Evolutionary conservation across 2,797 vertebrate genomes (phyloP).

Genomic region (Amphiprion clarkii): DNA sequence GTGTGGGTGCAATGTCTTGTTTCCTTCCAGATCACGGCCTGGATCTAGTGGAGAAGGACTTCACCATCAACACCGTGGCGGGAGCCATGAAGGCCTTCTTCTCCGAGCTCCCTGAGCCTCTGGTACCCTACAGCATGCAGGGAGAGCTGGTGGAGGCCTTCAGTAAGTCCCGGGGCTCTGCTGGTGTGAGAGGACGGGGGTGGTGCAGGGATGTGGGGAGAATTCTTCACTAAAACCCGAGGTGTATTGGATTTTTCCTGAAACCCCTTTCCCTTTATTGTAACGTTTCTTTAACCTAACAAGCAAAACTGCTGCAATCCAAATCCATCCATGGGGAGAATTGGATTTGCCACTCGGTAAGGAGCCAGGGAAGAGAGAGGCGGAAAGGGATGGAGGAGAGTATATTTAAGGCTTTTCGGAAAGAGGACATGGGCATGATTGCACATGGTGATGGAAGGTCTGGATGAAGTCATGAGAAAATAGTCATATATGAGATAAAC

Average conservation of each 20-base stretch:
- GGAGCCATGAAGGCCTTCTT: conserved; percentile 98
- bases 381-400: conserved; percentile 39
- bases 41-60: conserved; percentile 95
- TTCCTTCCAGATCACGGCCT: conserved; percentile 85
- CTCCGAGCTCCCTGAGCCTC: conserved; percentile 93
- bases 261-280: conserved; percentile 61
- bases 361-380: conserved; percentile 15
- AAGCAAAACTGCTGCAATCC: conserved; percentile 72
- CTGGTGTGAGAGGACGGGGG: conserved; percentile 3
- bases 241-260: conserved; percentile 55
- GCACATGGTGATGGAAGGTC: conserved; percentile 39
- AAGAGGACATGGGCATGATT: conserved; percentile 50
- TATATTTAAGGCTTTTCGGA: conserved; percentile 40
- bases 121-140: conserved; percentile 95
- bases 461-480: conserved; percentile 64
- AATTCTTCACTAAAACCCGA: conserved; percentile 24
- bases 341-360: conserved; percentile 66
- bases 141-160: conserved; percentile 93
- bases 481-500: conserved; percentile 61
- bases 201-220: not conserved
- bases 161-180: conserved; percentile 86
- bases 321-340: conserved; percentile 74
- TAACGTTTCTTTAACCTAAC: conserved; percentile 71
- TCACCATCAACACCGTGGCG: conserved; percentile 93
- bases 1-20: not conserved